These are phyloP conservation scores for Drosophila tristis DNA, from an alignment of 1,140 invertebrate genomes.

Conservation along the genomic window DNA sequence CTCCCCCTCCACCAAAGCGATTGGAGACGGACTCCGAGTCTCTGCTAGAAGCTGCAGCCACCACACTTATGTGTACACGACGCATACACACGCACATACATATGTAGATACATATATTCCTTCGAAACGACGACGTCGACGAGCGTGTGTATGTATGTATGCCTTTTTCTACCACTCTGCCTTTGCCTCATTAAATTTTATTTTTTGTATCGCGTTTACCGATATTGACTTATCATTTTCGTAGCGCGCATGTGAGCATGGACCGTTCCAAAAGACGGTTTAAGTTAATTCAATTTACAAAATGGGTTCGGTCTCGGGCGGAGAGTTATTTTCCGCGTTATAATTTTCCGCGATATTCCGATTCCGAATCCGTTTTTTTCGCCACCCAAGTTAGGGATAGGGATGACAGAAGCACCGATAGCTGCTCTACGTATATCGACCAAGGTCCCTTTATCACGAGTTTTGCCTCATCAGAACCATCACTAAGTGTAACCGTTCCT, in stretches of 20 bases:
- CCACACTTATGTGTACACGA: constrained; percentile 15
- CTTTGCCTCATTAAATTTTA: constrained; percentile 33
- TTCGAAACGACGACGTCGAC: constrained; percentile 55
- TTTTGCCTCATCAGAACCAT: too few relatives aligned
- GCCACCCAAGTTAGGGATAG: constrained; percentile 11
- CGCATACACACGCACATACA: constrained; percentile 28
- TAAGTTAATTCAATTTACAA: constrained; percentile 31
- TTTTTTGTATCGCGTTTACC: constrained; percentile 19
- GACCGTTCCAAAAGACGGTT: constrained; percentile 1
- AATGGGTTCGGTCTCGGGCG: neutral
- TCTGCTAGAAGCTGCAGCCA: constrained; percentile 65
- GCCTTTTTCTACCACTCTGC: constrained; percentile 46
- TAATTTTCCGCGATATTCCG: constrained; percentile 38
- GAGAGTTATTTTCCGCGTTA: constrained; percentile 29
- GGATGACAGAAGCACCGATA: neutral
- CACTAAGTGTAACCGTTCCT: too few relatives aligned
- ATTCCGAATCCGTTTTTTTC: constrained; percentile 31
- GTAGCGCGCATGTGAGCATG: neutral
- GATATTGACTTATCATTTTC: constrained; percentile 5
- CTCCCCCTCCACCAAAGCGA: neutral
- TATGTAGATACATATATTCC: constrained; percentile 72
- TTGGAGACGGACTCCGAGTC: constrained; percentile 21
- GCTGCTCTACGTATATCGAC: too few relatives aligned
- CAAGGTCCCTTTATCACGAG: too few relatives aligned
- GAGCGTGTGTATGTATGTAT: constrained; percentile 64